Evolutionary conservation across 2,113 vertebrate genomes (phyloP).

Genomic region (Pseudorectes ferrugineus): DNA sequence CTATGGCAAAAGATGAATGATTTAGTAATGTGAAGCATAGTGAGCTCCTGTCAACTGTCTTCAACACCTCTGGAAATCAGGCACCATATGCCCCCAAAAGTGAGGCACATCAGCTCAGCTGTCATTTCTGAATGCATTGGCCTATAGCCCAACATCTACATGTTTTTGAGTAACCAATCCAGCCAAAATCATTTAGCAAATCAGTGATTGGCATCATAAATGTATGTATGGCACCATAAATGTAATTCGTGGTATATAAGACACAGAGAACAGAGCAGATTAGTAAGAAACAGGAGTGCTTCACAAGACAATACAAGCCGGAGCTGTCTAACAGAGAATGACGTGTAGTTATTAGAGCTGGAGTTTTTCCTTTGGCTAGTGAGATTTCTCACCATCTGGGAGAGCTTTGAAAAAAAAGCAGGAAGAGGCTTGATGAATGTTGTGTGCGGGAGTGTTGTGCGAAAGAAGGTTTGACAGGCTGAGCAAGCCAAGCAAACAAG

Average conservation of each 20-base stretch:
- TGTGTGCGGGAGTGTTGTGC: not conserved
- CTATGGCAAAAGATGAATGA: not conserved
- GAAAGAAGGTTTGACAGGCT: not conserved
- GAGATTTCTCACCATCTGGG: not conserved
- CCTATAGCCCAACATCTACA: not conserved
- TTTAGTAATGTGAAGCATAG: not conserved
- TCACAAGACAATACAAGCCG: not conserved
- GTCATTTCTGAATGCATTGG: not conserved
- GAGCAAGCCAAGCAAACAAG: not conserved
- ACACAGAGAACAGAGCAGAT: not conserved
- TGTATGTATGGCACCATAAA: not conserved
- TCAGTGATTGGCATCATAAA: not conserved
- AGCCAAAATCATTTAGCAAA: not conserved
- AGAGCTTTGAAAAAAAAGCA: not conserved
- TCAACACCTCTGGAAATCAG: conserved; percentile 10
- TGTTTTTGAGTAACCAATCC: not conserved
- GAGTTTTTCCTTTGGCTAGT: not conserved
- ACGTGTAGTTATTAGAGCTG: not conserved
- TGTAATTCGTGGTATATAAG: not conserved
- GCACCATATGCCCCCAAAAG: not conserved
- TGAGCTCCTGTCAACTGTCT: not conserved
- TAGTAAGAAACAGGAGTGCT: not conserved
- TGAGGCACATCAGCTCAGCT: not conserved
- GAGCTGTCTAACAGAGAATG: not conserved
- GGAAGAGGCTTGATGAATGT: not conserved